Base-by-base conservation (phyloP, 2,797 vertebrate species). In the Tokudaia muenninki region DNA sequence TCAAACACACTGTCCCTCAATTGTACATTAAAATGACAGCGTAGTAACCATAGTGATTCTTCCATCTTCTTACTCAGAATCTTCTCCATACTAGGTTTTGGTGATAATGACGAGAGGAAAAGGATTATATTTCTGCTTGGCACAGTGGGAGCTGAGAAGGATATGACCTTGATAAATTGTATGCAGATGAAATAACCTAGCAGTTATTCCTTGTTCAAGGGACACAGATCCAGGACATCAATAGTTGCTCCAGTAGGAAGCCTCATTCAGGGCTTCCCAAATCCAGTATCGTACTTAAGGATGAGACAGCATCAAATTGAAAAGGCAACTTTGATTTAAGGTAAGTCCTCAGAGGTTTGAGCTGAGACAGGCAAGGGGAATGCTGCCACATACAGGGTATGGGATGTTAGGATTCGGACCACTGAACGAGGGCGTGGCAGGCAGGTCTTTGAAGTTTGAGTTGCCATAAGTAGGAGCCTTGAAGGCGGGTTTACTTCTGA, bases 1-100 rank as follows among this genome's bases (percentile, higher is more conserved):
- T 67, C 34, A 3, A 0, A 9, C 13, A 14, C 2, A 7, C 1
- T 0, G 3, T 4, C 6, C 14, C 8, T 37, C 3, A 5, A 0
- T 10, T 29, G 50, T 29, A 88, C 8, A 17, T 1, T 41, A 80
- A 47, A 65, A 7, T 29, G 4, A n/a, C 50, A n/a, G 6, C 92
- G 61, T 5, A 24, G 26, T 12, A 37, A 22, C 26, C 55, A 41
- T 26, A 74, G 16, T 26, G 26, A 9, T 24, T 24, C 24, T 19
- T 74, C 47, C 47, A 11, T 17, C 13, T 24, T 81, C 57, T 21
- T 26, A 3, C 2, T 24, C 0, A n/a, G 8, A 55, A 11, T 61
- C 65, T 70, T 74, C 44, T 90, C 34, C 22, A 55, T 34, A 16
- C 13, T 74, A 34, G 31, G 11, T 90, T 24, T 93, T 63, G 11